A percentile compares a stretch with the other conserved stretches of the same genome.
Evolutionary conservation across 2,888 invertebrate species (phyloP).

Genomic region (Asteroscopus sphinx): DNA sequence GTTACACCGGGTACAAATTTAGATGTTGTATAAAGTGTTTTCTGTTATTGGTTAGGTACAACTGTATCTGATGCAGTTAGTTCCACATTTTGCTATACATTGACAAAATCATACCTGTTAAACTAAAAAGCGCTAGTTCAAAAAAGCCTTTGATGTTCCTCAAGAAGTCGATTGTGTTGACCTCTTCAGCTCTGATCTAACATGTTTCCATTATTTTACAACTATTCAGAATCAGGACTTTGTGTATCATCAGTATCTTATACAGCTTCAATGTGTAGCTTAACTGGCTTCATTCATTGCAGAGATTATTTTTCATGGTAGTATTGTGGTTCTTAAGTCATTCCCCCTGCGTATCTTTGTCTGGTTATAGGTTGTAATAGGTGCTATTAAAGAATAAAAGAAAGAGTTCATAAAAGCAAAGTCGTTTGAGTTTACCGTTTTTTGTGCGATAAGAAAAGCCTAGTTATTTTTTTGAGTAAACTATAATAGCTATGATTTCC

Average conservation of each 20-base stretch:
- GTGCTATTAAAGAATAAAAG: constrained; percentile 14
- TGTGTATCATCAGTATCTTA: too few relatives aligned
- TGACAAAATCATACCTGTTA: too few relatives aligned
- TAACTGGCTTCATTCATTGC: constrained; percentile 10
- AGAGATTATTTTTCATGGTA: constrained; percentile 17
- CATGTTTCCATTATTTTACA: neutral
- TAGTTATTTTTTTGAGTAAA: too few relatives aligned
- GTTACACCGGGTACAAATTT: neutral
- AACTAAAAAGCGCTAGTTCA: too few relatives aligned
- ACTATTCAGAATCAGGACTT: neutral
- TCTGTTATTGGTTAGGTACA: neutral
- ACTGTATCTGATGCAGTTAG: too few relatives aligned
- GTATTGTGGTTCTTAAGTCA: constrained; percentile 1
- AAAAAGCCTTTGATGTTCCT: too few relatives aligned
- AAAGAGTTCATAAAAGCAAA: constrained; percentile 10
- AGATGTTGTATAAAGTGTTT: neutral
- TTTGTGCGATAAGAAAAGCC: neutral
- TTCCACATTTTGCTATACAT: too few relatives aligned
- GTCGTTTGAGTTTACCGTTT: constrained; percentile 3
- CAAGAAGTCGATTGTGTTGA: too few relatives aligned
- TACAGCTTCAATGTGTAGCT: neutral
- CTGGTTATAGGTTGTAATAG: constrained; percentile 2
- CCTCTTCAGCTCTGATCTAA: too few relatives aligned
- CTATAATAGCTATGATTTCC: too few relatives aligned
- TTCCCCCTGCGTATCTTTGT: constrained; percentile 10